A percentile compares a stretch with the other conserved stretches of the same genome.
These are phyloP conservation scores for Ramphastos sulfuratus DNA, from an alignment of 2,113 vertebrate species.

Conservation along the genomic window DNA sequence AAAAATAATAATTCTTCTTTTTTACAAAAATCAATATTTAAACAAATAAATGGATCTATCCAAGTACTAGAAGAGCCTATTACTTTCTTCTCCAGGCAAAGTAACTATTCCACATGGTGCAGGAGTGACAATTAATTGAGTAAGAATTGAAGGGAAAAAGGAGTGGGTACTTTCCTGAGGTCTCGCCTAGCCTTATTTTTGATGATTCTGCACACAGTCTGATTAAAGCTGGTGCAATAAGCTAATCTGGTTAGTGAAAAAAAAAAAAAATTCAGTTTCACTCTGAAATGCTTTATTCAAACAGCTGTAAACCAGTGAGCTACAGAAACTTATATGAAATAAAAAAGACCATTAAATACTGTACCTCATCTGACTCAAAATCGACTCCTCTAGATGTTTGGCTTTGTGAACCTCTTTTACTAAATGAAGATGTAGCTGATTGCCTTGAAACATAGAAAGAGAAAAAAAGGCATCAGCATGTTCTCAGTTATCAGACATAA, in stretches of 20 bases:
- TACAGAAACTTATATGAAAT: background rate
- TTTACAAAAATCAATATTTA: background rate
- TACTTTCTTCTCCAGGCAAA: background rate
- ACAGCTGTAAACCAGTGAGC: background rate
- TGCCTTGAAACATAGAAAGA: constrained; percentile 38
- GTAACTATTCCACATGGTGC: background rate
- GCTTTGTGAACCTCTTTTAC: constrained; percentile 80
- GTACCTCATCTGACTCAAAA: constrained; percentile 88
- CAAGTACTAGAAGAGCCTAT: background rate
- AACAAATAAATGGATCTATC: background rate
- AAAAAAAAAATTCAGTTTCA: background rate
- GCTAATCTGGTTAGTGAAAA: background rate
- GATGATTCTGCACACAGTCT: background rate
- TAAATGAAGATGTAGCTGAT: constrained; percentile 10
- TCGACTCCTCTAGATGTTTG: constrained; percentile 78
- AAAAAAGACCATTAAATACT: background rate
- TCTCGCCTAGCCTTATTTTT: background rate
- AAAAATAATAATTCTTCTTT: background rate
- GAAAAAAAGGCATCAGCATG: background rate
- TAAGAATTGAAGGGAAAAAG: background rate
- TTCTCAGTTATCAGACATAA: background rate
- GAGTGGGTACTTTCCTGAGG: background rate
- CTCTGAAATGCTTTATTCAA: background rate
- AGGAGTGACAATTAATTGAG: background rate
- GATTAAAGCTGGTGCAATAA: background rate